phyloP scores from a whole-genome alignment of 2,888 invertebrate species.

The Allacma fusca region DNA sequence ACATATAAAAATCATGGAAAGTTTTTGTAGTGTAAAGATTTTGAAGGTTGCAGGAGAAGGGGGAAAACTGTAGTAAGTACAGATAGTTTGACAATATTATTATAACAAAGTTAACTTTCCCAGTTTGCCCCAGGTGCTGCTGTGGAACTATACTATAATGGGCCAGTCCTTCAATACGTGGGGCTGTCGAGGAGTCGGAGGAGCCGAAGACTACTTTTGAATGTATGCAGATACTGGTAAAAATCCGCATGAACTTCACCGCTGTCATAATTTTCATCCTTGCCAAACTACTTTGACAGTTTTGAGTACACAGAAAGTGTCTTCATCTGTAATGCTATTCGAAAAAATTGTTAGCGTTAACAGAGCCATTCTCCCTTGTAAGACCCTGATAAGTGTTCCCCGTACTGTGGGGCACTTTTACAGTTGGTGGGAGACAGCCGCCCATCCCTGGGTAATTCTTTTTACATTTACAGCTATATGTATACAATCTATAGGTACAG shows the following conservation, averaged over 20 bases:
- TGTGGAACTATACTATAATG: too few relatives aligned
- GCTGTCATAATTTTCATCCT: conserved; percentile 5
- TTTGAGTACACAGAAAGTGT: not conserved
- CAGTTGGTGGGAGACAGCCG: too few relatives aligned
- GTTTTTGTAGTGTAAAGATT: not conserved
- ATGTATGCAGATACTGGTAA: not conserved
- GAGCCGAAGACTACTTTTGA: not conserved
- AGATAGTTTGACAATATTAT: conserved; percentile 11
- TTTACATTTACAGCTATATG: too few relatives aligned
- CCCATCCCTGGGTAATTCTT: too few relatives aligned
- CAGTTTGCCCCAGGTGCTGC: not conserved
- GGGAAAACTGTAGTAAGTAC: not conserved
- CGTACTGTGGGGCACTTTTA: not conserved
- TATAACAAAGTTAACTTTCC: conserved; percentile 26
- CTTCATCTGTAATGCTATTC: conserved; percentile 15
- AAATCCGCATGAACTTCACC: not conserved
- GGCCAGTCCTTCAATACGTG: too few relatives aligned
- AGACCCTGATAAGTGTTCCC: not conserved
- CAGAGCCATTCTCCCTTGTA: conserved; percentile 1
- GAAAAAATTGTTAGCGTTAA: conserved; percentile 22
- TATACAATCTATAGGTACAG: too few relatives aligned
- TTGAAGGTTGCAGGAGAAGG: not conserved
- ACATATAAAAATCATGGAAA: not conserved
- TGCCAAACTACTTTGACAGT: conserved; percentile 13
- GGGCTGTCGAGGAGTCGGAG: too few relatives aligned